Evolutionary conservation across 2,113 vertebrate species (phyloP).

Genomic region (Zosterops pallidus): DNA sequence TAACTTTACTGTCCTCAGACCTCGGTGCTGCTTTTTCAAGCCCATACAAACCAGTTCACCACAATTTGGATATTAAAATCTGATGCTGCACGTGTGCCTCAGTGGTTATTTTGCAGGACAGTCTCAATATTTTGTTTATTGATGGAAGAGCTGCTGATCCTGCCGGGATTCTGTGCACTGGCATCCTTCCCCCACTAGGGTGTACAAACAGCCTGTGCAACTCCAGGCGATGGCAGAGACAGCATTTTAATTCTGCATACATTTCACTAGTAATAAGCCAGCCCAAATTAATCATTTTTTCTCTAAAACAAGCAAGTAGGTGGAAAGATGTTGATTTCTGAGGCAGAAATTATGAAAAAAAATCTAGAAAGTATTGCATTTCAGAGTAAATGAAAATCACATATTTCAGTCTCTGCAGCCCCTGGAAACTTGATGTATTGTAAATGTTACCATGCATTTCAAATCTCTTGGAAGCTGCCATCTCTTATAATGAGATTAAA

Average conservation of each 20-base stretch:
- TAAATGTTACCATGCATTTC: neutral
- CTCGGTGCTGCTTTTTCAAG: neutral
- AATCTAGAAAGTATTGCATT: neutral
- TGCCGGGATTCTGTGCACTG: neutral
- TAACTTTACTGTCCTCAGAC: neutral
- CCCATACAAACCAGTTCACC: neutral
- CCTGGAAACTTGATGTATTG: neutral
- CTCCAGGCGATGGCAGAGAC: neutral
- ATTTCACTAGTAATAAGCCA: conserved; percentile 11
- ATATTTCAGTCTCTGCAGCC: neutral
- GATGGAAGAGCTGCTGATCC: neutral
- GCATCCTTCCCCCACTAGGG: conserved; percentile 64
- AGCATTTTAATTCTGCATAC: conserved; percentile 31
- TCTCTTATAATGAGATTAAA: neutral
- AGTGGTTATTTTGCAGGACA: neutral
- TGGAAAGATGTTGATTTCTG: conserved; percentile 13
- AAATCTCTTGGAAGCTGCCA: neutral
- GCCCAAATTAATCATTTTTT: conserved; percentile 45
- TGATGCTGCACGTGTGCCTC: neutral
- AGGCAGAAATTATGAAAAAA: neutral
- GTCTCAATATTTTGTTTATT: neutral
- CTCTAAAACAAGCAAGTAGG: conserved; percentile 16
- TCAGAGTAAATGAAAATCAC: neutral
- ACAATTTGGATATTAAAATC: neutral
- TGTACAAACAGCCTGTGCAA: conserved; percentile 72